Conservation (phyloP, 2,113 vertebrate genomes). For the Ahaetulla prasina region DNA sequence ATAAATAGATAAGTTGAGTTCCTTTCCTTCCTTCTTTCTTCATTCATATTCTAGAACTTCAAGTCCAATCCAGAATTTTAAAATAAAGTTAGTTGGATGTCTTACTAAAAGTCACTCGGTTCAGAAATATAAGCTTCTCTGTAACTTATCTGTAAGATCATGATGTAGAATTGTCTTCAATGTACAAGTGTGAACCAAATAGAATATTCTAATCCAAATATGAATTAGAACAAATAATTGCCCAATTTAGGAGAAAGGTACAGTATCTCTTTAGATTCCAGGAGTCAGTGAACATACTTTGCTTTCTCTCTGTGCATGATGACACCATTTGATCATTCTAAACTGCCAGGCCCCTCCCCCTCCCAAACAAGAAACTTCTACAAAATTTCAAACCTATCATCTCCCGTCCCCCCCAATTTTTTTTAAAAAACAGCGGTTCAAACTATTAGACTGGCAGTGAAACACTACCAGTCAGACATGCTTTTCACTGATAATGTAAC, state of each 20-base stretch:
- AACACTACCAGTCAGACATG: neutral
- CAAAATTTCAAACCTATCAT: constrained; percentile 1
- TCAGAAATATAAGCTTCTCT: neutral
- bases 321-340: neutral
- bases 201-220: neutral
- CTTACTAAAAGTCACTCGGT: neutral
- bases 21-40: neutral
- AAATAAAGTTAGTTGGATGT: neutral
- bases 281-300: neutral
- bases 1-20: neutral
- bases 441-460: constrained; percentile 14
- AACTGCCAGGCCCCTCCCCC: neutral
- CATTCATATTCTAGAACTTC: neutral
- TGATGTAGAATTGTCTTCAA: neutral
- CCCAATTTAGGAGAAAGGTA: neutral
- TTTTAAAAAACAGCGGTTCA: neutral
- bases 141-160: neutral
- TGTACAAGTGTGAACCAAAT: neutral
- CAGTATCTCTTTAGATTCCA: neutral
- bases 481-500: constrained; percentile 17
- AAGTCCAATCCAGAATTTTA: neutral
- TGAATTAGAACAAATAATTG: neutral
- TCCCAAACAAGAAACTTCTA: neutral
- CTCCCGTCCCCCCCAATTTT: neutral
- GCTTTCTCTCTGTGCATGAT: neutral